Evolutionary conservation across 1,140 invertebrate genomes (phyloP), one percentile per base, ranked within the genome.

Genomic region (Microplitis mediator): DNA sequence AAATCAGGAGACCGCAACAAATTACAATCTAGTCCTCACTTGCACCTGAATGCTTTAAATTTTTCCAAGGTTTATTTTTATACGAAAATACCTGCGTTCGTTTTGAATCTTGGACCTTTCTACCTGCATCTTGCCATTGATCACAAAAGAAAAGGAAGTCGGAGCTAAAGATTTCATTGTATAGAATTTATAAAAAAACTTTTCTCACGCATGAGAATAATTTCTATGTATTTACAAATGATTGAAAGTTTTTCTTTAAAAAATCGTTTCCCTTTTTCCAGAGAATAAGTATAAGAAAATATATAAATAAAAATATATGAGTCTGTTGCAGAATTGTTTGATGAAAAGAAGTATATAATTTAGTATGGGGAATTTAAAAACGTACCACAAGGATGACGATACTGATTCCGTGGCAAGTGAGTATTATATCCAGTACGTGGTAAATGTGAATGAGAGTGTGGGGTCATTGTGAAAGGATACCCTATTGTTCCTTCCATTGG

Each of bases 331-430:
- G 39, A 45, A 45, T 23, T 23, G 13, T 14, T 31, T 35, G 8
- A 45, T 62, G 23, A 71, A n/a, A 65, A 9, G 51, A 58, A 60
- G 23, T 23, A 36, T 35, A 69, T 34, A 70, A 35, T 45, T 45
- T 45, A 45, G 11, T 45, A 5, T 8, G 5, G 39, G 39, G 11
- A 45, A 9, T 11, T 32, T 23, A 68, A 35, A 1, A 35, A 67
- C 84, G 68, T 86, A 86, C 85, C 85, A 72, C 82, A 81, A 69
- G 81, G 76, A 74, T 86, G 84, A 72, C 82, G 77, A 76, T 81
- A 86, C 78, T 80, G 81, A 77, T 83, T 83, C 74, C 82, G 83
- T 61, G 82, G 75, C 32, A 86, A 81, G 74, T 86, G 83, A 73
- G 81, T 69, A 78, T 81, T 78, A 77, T 81, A 80, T 32, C 77